Conservation (phyloP, 2,113 vertebrate species). For the Dendropsophus ebraccatus region DNA sequence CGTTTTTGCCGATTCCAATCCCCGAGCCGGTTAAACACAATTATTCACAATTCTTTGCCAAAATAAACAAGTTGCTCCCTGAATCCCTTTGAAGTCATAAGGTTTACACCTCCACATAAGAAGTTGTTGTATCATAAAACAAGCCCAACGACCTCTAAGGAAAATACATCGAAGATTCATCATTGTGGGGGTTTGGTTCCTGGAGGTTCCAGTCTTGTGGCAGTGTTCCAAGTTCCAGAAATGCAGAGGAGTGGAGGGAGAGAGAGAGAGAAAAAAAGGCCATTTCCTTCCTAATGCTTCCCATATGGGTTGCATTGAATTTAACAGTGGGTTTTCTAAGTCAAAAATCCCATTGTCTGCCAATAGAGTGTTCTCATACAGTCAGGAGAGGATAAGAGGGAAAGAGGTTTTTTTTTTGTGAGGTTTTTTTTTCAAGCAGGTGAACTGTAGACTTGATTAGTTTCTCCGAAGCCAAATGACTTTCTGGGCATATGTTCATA, state of each 20-base stretch:
- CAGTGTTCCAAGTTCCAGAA: conserved; percentile 44
- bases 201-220: conserved; percentile 34
- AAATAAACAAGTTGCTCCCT: conserved; percentile 27
- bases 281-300: conserved; percentile 55
- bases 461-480: conserved; percentile 4
- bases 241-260: conserved; percentile 29
- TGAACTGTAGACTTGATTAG: neutral
- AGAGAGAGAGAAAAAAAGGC: conserved; percentile 22
- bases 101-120: conserved; percentile 38
- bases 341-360: conserved; percentile 19
- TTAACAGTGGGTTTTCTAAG: conserved; percentile 29
- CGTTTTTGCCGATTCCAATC: neutral
- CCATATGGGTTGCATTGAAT: conserved; percentile 42
- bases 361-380: conserved; percentile 7
- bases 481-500: conserved; percentile 29
- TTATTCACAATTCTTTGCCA: conserved; percentile 21
- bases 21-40: neutral
- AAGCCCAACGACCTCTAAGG: conserved; percentile 25
- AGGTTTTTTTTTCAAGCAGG: conserved; percentile 7
- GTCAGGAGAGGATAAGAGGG: neutral
- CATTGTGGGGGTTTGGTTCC: conserved; percentile 42
- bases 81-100: conserved; percentile 2
- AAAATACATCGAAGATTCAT: conserved; percentile 41
- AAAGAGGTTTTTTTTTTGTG: neutral
- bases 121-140: conserved; percentile 36